Evolutionary conservation across 2,113 vertebrate species (phyloP), one percentile per base, ranked within the genome.

Genomic region (Grallaria varia): DNA sequence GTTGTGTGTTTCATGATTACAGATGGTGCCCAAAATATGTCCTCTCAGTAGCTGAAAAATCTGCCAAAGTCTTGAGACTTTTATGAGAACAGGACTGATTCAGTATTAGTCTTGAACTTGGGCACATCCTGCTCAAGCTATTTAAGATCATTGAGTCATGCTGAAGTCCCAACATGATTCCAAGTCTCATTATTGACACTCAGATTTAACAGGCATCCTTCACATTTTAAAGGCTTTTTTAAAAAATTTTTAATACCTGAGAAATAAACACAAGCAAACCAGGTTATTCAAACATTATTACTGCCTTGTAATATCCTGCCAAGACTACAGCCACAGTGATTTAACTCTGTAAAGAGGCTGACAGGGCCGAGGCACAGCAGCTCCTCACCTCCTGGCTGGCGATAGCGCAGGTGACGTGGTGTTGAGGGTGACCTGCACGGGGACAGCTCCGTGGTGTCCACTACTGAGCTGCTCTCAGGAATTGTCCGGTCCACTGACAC

Each of bases 371-470:
- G 31, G 47, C 39, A n/a, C 1, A 15, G 6, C 25, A 53, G 53
- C 35, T 31, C 20, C 91, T 97, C 97, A 99, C 99, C 99, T 98
- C 98, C 99, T 25, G 99, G 96, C 76, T 98, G 98, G 67, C 99
- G 98, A 71, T 98, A 99, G 91, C 99, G 99, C 45, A 99, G 98
- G 97, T 99, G 99, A 16, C 99, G 98, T 39, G 99, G 99, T 9
- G 99, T 99, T 0, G 99, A 99, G 21, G 99, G 99, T 1, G 99
- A 99, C 56, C 99, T 98, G 92, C 99, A 99, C 0, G 99, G 99
- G 13, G 99, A 99, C 80, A 98, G 96, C 83, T 99, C 99, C 58
- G 98, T 95, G 9, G 98, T 86, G 28, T 99, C 99, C 19, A 89
- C 97, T 44, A 94, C 95, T 6, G 99, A 98, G 50, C 97, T 96